Evolutionary conservation across 2,797 vertebrate genomes (phyloP).

Genomic region (Syngnathus rostellatus): DNA sequence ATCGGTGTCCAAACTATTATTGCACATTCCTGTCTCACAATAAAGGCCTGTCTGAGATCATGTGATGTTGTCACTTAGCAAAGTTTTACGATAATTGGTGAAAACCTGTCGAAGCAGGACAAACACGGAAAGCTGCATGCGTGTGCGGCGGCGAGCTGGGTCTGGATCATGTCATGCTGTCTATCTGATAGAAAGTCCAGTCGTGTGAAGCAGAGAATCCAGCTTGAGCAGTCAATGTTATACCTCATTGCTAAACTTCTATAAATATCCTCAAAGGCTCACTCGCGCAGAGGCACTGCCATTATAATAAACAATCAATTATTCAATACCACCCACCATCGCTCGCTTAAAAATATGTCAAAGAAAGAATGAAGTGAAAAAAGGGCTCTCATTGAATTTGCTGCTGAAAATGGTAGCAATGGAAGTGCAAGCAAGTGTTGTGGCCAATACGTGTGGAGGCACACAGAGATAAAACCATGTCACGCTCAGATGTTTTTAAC

Average conservation of each 20-base stretch:
- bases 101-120: conserved; percentile 42
- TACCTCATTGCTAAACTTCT: conserved; percentile 71
- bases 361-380: not conserved
- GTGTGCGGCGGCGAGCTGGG: conserved; percentile 57
- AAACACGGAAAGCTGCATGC: conserved; percentile 32
- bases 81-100: conserved; percentile 39
- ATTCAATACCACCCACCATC: not conserved
- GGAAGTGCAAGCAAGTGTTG: conserved; percentile 12
- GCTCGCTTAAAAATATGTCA: not conserved
- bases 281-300: not conserved
- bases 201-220: conserved; percentile 64
- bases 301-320: not conserved
- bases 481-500: no score
- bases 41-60: conserved; percentile 27
- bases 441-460: conserved; percentile 22
- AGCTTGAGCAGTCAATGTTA: conserved; percentile 66
- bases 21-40: conserved; percentile 20
- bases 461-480: no score
- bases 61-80: conserved; percentile 30
- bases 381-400: not conserved
- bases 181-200: conserved; percentile 72
- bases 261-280: conserved; percentile 55
- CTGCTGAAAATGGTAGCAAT: not conserved
- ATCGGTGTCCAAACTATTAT: conserved; percentile 11
- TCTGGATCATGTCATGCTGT: conserved; percentile 77